Evolutionary conservation across 2,113 vertebrate genomes (phyloP), one percentile per base, ranked within the genome.

Genomic region (Zeus faber): DNA sequence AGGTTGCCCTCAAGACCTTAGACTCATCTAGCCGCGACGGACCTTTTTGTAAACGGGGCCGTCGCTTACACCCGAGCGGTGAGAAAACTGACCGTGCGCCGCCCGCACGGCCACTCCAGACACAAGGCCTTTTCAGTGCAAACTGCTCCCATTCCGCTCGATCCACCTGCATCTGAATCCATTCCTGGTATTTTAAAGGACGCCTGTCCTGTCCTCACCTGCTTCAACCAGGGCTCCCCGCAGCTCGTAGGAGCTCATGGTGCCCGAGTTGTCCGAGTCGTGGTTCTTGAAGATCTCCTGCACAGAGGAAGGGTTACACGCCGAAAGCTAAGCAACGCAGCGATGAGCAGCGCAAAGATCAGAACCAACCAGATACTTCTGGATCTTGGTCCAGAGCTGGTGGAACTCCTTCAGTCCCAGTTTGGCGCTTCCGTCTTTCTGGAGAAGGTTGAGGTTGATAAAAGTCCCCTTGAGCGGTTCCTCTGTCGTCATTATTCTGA

Each of bases 331-430:
- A n/a, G n/a, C n/a, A n/a, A n/a, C n/a, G n/a, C n/a, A n/a, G n/a
- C n/a, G n/a, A n/a, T n/a, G n/a, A n/a, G n/a, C n/a, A n/a, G n/a
- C 17, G 6, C 4, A 21, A 20, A 3, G 25, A 49, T 27, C 11
- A 31, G n/a, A 44, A 16, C 63, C 58, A 37, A 91, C 89, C 80
- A 89, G 50, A 35, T 88, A 88, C 41, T 80, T 89, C 56, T 88
- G 80, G 54, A 90, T 81, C 75, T 91, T 91, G 49, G 4, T 63
- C 88, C 89, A 91, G 20, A 89, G 65, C 41, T 54, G 4, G 21
- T 86, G 80, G 68, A 89, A 89, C 46, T 90, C 89, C 21, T 62
- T 17, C 35, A 91, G 52, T 24, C 87, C 87, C 61, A 90, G 48
- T 31, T 26, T 89, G 29, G 52, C 48, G 60, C 59, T 89, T 59